Evolutionary conservation across 2,888 invertebrate genomes (phyloP), one percentile per base, ranked within the genome.

Genomic region (Campoplex nolae): DNA sequence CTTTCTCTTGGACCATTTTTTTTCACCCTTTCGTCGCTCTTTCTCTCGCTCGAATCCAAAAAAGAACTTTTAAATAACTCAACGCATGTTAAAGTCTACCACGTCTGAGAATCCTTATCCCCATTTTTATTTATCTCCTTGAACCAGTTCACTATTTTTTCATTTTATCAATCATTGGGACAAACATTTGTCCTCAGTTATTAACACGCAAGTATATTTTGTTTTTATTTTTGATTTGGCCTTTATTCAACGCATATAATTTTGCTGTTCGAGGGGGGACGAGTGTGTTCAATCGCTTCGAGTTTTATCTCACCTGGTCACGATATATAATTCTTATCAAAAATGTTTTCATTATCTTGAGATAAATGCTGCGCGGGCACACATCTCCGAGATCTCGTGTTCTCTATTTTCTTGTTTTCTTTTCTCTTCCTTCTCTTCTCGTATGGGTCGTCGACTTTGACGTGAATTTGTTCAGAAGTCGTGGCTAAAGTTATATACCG

Each of bases 381-480:
- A 75, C 74, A 58, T 42, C 16, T 56, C 42, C 35, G 56, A 35
- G n/a, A 56, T 75, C 56, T 75, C 58, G 3, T 42, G 48, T 42
- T 75, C 58, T 28, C 58, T 62, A 23, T 76, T 62, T 65, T 48
- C 18, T 32, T 71, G 32, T 71, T 32, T 71, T 48, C 28, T 48
- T 71, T 32, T 51, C 11, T 71, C 32, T 32, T 32, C 23, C 11
- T 13, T 42, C 38, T 28, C 73, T 32, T 32, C 23, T 7, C 13
- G n/a, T 28, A 18, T 73, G 48, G 85, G 85, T 85, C 81, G 77
- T 74, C 81, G 85, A 77, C 85, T 73, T 77, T 45, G 58, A 28
- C 73, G 38, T 56, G 67, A 77, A 77, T 85, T 85, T 81, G 32
- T 67, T 48, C 70, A 62, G 71, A 62, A 79, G 70, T 56, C 28